Base-by-base conservation (phyloP, 2,113 vertebrate genomes). In the Symphodus melops region DNA sequence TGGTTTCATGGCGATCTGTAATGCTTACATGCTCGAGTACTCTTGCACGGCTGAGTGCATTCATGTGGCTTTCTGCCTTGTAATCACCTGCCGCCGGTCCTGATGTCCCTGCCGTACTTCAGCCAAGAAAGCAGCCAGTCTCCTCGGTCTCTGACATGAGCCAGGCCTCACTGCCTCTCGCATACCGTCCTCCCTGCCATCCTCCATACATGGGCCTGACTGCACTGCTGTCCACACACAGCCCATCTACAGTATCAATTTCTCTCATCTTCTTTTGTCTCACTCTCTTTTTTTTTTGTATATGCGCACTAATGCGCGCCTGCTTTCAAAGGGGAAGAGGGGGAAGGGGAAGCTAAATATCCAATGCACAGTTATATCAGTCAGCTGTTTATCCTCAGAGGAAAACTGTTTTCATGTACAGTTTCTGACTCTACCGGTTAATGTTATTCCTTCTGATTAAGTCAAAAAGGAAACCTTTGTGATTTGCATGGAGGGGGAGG, bases 161-260 rank as follows among this genome's bases (percentile, higher is more conserved):
- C 36, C 90, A 90, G 86, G 56, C 76, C 72, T 63, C 46, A 2
- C 33, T 16, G 9, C 59, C 41, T 33, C 54, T 9, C 70, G 73
- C 84, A 82, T 64, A 52, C 77, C 44, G 54, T n/a, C 28, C 61
- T 63, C 44, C 23, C 75, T 80, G 71, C 72, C 76, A 62, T 60
- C 79, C 74, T 84, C 88, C 86, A 54, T 80, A 81, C 85, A 85
- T 72, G 83, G 84, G 6, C 55, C 68, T 58, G 58, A 52, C 62
- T 49, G 67, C 66, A 28, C 41, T 23, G 54, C 77, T 80, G 68
- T 73, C 75, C 59, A 28, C 46, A 59, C 39, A 23, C 42, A n/a
- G 4, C 49, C 4, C 23, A 68, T 57, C 61, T n/a, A 10, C 44
- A 57, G 37, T 76, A 88, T 80, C 6, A 69, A 85, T 90, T 69